Evolutionary conservation across 2,888 invertebrate species (phyloP), one percentile per base, ranked within the genome.

Genomic region (Acronicta psi): DNA sequence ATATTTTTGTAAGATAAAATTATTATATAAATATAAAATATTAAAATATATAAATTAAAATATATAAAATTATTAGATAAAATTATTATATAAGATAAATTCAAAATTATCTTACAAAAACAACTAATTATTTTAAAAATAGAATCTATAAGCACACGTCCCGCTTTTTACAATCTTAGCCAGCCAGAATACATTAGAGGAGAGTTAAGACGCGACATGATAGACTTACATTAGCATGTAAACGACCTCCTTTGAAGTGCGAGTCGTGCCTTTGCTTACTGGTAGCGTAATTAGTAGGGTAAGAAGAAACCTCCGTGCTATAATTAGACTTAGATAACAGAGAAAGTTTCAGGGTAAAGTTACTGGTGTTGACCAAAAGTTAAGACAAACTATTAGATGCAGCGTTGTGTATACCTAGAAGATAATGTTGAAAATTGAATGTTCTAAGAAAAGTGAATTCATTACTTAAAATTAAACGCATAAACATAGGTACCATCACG

Each of bases 241-340:
- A 59, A 72, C 47, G 56, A 73, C 54, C 51, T 29, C 51, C 42
- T 67, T 72, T 53, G 55, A 44, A 25, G 38, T 36, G 9, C 13
- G 43, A 71, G 20, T 17, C 55, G 47, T 46, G 58, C 40, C 59
- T 56, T 16, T 38, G 52, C 55, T 58, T 54, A 50, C 44, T 65
- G 46, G 67, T 40, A 14, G 40, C 16, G 37, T 62, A 68, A 68
- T 68, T 56, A 53, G 25, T 31, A 34, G 37, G 31, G 29, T 20
- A 55, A 50, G 37, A 14, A 44, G 20, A 2, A 16, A 9, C 17
- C 51, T 29, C 8, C 4, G 20, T 7, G 41, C 8, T 52, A 18
- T 60, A 69, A 53, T 63, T 68, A 40, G 36, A 52, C n/a, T 17
- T 16, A 47, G 31, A 38, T 23, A 10, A 36, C 25, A 29, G 40